A percentile compares a stretch with the other conserved stretches of the same genome.
Conservation (phyloP, 2,888 invertebrate genomes). For the Dryobota labecula region DNA sequence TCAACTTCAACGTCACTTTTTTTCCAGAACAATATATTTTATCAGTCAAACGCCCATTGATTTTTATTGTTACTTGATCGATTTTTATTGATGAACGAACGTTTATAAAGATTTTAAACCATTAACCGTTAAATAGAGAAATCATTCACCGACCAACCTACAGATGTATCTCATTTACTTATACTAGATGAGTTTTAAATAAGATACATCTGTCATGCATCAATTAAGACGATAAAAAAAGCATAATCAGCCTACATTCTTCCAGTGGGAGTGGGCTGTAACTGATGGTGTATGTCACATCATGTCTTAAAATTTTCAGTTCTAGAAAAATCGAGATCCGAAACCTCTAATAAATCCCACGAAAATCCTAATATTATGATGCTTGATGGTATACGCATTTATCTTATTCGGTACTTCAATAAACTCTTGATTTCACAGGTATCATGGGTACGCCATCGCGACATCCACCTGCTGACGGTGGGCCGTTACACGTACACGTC, state of each 20-base stretch:
- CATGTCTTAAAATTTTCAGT: not conserved
- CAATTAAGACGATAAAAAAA: not conserved
- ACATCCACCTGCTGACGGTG: conserved; percentile 97
- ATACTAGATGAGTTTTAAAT: too few species aligned
- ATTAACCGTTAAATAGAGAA: too few species aligned
- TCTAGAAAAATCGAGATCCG: too few species aligned
- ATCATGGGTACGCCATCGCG: conserved; percentile 97
- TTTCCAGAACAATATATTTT: not conserved
- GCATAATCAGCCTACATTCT: not conserved
- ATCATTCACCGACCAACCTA: too few species aligned
- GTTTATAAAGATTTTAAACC: too few species aligned
- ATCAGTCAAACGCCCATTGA: not conserved
- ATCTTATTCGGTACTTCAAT: not conserved
- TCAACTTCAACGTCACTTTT: not conserved
- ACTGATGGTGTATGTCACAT: not conserved
- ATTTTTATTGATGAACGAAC: too few species aligned
- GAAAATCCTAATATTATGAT: too few species aligned
- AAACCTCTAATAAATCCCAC: too few species aligned
- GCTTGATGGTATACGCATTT: not conserved
- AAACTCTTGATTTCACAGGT: conserved; percentile 90
- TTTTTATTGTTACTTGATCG: not conserved
- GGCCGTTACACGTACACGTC: conserved; percentile 97
- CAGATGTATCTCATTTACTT: too few species aligned
- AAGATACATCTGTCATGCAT: too few species aligned
- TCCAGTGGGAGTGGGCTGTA: not conserved